Percentiles rank a stretch among this genome's conserved stretches.
phyloP scores from a whole-genome alignment of 2,888 invertebrate species.

The Folsomia candida region DNA sequence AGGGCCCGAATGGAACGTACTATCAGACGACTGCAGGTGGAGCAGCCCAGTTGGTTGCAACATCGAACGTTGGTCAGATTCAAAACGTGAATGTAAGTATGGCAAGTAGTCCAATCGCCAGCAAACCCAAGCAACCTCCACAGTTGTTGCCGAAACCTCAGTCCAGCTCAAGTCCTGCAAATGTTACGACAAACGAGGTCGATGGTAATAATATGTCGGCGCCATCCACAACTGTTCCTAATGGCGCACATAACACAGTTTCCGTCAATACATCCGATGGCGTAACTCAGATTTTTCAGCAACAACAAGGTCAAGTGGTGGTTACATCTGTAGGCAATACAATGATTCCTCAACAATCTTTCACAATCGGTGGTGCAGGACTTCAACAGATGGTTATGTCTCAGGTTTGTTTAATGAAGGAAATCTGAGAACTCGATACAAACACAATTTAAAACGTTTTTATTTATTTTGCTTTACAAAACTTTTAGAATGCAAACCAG shows the following conservation, averaged over 20 bases:
- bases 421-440: background rate
- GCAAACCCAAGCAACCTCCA: conserved; percentile 46
- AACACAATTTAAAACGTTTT: background rate
- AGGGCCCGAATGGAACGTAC: conserved; percentile 44
- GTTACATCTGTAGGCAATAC: conserved; percentile 33
- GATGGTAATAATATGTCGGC: conserved; percentile 7
- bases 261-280: conserved; percentile 19
- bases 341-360: conserved; percentile 38
- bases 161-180: conserved; percentile 10
- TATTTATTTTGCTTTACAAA: background rate
- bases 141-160: conserved; percentile 50
- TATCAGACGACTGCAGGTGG: conserved; percentile 45
- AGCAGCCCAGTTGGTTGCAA: conserved; percentile 38
- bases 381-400: conserved; percentile 47
- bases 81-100: conserved; percentile 35
- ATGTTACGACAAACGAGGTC: conserved; percentile 7
- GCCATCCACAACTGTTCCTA: conserved; percentile 13
- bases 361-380: conserved; percentile 43
- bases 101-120: conserved; percentile 26
- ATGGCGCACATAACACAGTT: background rate
- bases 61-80: conserved; percentile 35
- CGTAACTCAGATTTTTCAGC: conserved; percentile 42
- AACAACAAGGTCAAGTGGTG: conserved; percentile 34
- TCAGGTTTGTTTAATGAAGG: conserved; percentile 35
- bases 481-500: conserved; percentile 23